phyloP scores from a whole-genome alignment of 2,888 invertebrate genomes.

The Antitype chi region DNA sequence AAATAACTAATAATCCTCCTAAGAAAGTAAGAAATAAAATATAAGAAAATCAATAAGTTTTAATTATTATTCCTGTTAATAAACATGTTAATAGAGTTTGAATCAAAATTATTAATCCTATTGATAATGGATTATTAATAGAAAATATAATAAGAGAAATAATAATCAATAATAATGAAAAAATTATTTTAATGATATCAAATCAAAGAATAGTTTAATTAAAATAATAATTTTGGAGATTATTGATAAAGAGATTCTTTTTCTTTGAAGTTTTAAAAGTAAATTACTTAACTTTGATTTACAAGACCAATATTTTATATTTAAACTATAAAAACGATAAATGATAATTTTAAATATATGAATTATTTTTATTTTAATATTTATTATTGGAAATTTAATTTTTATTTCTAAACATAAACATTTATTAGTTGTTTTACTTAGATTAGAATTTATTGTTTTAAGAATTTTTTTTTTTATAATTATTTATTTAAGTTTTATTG shows the following conservation, averaged over 20 bases:
- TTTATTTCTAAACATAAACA: conserved; percentile 91
- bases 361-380: conserved; percentile 85
- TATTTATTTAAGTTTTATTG: conserved; percentile 84
- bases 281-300: conserved; percentile 91
- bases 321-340: conserved; percentile 91
- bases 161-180: conserved; percentile 81
- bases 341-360: conserved; percentile 86
- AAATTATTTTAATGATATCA: conserved; percentile 84
- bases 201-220: conserved; percentile 92
- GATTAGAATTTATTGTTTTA: conserved; percentile 91
- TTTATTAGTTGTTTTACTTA: conserved; percentile 91
- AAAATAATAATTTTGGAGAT: conserved; percentile 94
- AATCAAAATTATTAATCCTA: conserved; percentile 89
- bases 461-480: conserved; percentile 89
- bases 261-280: conserved; percentile 91
- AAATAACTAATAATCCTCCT: conserved; percentile 92
- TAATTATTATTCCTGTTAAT: conserved; percentile 85
- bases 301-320: conserved; percentile 92
- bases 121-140: conserved; percentile 87
- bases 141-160: conserved; percentile 76
- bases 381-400: conserved; percentile 87
- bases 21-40: conserved; percentile 92
- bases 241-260: conserved; percentile 84
- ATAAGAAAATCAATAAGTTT: conserved; percentile 91
- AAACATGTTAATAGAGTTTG: conserved; percentile 88